phyloP scores from a whole-genome alignment of 92 coral and sea anemone genomes.

The Scolanthus callimorphus region DNA sequence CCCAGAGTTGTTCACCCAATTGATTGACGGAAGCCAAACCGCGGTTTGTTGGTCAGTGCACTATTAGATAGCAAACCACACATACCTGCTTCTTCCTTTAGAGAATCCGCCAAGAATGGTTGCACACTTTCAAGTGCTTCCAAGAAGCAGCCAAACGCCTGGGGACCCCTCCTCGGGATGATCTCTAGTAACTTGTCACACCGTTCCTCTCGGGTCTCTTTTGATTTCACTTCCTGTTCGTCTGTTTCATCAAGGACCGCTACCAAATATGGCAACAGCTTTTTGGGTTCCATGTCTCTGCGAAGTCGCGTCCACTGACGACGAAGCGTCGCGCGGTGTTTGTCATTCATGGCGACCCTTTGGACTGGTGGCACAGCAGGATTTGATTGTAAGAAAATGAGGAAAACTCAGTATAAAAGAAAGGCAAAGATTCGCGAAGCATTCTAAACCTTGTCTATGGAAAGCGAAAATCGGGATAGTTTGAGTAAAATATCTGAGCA shows the following conservation, averaged over 20 bases:
- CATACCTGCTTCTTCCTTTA: conserved; percentile 62
- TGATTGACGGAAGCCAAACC: no score
- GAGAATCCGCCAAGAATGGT: conserved; percentile 44
- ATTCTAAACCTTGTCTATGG: no score
- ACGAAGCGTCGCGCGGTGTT: conserved; percentile 59
- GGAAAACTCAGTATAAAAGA: no score
- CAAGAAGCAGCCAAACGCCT: conserved; percentile 58
- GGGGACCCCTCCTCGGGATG: conserved; percentile 81
- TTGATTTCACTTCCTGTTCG: conserved; percentile 57
- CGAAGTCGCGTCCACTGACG: conserved; percentile 42
- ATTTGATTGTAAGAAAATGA: no score
- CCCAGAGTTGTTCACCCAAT: no score
- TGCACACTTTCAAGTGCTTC: conserved; percentile 60
- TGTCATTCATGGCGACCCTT: conserved; percentile 61
- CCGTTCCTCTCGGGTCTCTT: conserved; percentile 60
- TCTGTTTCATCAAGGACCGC: conserved; percentile 55
- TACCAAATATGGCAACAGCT: conserved; percentile 63
- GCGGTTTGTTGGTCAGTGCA: no score
- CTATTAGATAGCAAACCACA: no score
- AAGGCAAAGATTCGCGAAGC: no score
- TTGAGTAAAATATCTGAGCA: no score
- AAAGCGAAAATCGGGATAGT: no score
- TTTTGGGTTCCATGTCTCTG: conserved; percentile 74
- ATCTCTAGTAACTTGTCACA: conserved; percentile 62
- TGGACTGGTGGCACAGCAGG: no score